Evolutionary conservation across 2,888 invertebrate species (phyloP).

Genomic region (Diachrysia chrysitis): DNA sequence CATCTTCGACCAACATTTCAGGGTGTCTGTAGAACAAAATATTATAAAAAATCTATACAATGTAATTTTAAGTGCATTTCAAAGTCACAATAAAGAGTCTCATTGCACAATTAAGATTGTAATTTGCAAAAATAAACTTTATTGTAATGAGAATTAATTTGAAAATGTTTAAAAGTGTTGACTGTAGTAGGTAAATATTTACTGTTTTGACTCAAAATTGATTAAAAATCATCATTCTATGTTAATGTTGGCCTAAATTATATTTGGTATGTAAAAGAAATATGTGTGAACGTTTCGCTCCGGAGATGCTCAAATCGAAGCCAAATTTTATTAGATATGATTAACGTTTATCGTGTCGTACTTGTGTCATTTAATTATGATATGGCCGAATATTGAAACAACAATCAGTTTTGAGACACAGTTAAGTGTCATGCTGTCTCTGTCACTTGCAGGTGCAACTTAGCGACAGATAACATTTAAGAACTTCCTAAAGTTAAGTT

Average conservation of each 20-base stretch:
- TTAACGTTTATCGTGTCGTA: constrained; percentile 24
- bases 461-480: too few species aligned
- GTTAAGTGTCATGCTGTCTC: too few species aligned
- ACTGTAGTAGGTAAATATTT: constrained; percentile 30
- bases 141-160: constrained; percentile 23
- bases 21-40: constrained; percentile 60
- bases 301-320: constrained; percentile 69
- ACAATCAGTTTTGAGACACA: too few species aligned
- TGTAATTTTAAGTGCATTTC: constrained; percentile 34
- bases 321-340: constrained; percentile 69
- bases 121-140: constrained; percentile 19
- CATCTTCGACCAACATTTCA: constrained; percentile 71
- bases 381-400: too few species aligned
- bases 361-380: background rate
- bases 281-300: constrained; percentile 31
- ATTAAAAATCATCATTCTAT: constrained; percentile 38
- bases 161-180: constrained; percentile 31
- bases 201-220: constrained; percentile 47
- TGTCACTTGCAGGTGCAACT: background rate
- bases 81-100: constrained; percentile 22
- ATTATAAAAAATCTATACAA: constrained; percentile 39
- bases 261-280: constrained; percentile 35
- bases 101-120: constrained; percentile 27
- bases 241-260: constrained; percentile 62
- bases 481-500: too few species aligned